Conservation (phyloP, 2,113 vertebrate species). For the Sinocyclocheilus grahami region DNA sequence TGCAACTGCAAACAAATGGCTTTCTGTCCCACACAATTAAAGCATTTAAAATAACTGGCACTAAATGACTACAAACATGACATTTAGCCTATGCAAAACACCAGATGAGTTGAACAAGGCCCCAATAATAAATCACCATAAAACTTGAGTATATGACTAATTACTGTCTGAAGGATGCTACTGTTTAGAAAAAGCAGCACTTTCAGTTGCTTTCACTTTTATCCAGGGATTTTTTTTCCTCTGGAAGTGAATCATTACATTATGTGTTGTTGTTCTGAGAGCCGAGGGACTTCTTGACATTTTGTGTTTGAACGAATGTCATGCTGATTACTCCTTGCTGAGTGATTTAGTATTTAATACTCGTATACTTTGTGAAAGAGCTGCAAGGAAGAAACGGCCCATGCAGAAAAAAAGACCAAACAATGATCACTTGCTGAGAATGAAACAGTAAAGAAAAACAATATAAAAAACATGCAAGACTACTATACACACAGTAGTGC, state of each 20-base stretch:
- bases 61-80: slow-evolving; percentile 49
- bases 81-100: slow-evolving; percentile 51
- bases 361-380: slow-evolving; percentile 18
- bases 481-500: neutral
- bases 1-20: neutral
- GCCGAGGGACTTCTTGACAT: slow-evolving; percentile 28
- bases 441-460: slow-evolving; percentile 19
- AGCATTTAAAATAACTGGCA: slow-evolving; percentile 41
- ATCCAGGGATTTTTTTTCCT: slow-evolving; percentile 25
- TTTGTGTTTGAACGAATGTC: slow-evolving; percentile 48
- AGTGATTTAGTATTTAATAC: slow-evolving; percentile 37
- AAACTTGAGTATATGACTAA: slow-evolving; percentile 51
- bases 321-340: slow-evolving; percentile 36
- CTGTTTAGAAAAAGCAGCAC: slow-evolving; percentile 31
- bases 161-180: slow-evolving; percentile 42
- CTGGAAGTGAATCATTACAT: slow-evolving; percentile 35
- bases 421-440: slow-evolving; percentile 26
- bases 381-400: neutral
- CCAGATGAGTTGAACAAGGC: slow-evolving; percentile 43
- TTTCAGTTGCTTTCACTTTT: slow-evolving; percentile 10
- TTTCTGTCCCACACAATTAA: slow-evolving; percentile 6
- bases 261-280: slow-evolving; percentile 39
- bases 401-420: slow-evolving; percentile 23
- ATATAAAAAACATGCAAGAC: neutral
- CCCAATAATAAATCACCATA: slow-evolving; percentile 45